Evolutionary conservation across 2,888 invertebrate species (phyloP), one percentile per base, ranked within the genome.

Genomic region (Acrocyrtus sp.): DNA sequence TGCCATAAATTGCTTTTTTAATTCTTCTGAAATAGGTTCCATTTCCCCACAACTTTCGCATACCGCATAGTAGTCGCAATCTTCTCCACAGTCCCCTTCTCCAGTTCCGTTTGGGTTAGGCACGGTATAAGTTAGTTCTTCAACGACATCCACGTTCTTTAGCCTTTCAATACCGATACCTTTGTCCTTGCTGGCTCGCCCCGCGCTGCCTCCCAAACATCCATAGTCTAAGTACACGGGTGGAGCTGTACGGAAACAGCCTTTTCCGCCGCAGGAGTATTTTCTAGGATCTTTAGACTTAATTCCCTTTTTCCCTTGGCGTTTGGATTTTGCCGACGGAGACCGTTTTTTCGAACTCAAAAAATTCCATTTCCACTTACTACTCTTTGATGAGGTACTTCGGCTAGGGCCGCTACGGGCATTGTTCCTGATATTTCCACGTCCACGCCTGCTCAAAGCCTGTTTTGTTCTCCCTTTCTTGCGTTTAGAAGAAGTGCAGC

Each of bases 131-230:
- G 57, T 63, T 22, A 80, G 48, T 39, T 80, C 77, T 62, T 80
- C 80, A 5, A 80, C 76, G 3, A 80, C 78, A 58, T 80, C 80
- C 6, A 80, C 80, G 68, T 78, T 78, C 54, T 80, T 76, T 10
- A 80, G 41, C 3, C 74, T 56, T 47, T 80, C 78, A 1, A 75
- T 72, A 0, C 76, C 74, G 47, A 54, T 73, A 4, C 53, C 41
- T 50, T 51, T 60, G 41, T 65, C 12, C 34, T 45, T 12, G 0
- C 43, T 22, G 15, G 57, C 21, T n/a, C 58, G 24, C 4, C 72
- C 56, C 19, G 24, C 57, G 43, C 10, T 27, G 3, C 27, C 62
- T 29, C 41, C 51, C 12, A 5, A 5, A 34, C 34, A 8, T 4
- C 75, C 54, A 27, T 76, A 76, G 41, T 76, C 76, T 8, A 76